Percentiles rank a stretch among this genome's conserved stretches.
These are phyloP conservation scores for Craterocephalus amniculus DNA, from an alignment of 2,797 vertebrate species.

Conservation along the genomic window DNA sequence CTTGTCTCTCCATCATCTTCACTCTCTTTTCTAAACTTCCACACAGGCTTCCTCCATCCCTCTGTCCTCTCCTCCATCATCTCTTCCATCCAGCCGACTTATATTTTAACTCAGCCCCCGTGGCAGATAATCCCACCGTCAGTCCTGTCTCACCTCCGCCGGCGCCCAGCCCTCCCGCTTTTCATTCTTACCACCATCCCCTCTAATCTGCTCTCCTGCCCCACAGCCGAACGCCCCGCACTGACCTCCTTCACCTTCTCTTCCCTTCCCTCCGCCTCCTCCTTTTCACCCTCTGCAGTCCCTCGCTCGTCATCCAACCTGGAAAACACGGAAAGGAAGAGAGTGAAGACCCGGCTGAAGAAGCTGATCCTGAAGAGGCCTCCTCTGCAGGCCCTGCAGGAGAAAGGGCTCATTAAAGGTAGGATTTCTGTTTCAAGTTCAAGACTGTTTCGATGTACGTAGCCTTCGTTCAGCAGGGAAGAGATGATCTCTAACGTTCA, in stretches of 20 bases:
- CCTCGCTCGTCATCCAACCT: conserved; percentile 83
- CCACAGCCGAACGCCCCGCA: conserved; percentile 38
- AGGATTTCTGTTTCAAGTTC: conserved; percentile 36
- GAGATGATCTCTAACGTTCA: background rate
- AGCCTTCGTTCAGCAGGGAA: conserved; percentile 27
- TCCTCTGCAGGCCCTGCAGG: conserved; percentile 89
- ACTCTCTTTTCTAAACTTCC: conserved; percentile 54
- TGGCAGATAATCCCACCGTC: conserved; percentile 72
- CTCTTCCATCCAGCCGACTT: conserved; percentile 72
- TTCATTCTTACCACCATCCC: conserved; percentile 78
- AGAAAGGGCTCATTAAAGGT: conserved; percentile 93
- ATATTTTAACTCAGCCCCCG: conserved; percentile 66
- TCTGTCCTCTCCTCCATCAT: conserved; percentile 73
- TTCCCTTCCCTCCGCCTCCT: conserved; percentile 36
- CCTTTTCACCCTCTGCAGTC: conserved; percentile 68
- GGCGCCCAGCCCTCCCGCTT: conserved; percentile 67
- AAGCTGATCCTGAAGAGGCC: conserved; percentile 90
- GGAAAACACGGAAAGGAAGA: conserved; percentile 86
- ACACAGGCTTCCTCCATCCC: conserved; percentile 68
- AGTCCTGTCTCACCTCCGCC: conserved; percentile 63
- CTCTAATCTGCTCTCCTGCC: conserved; percentile 64
- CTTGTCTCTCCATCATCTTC: conserved; percentile 42
- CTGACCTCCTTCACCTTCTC: conserved; percentile 64
- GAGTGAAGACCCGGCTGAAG: conserved; percentile 89
- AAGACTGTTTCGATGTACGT: conserved; percentile 1